A percentile compares a stretch with the other conserved stretches of the same genome.
Conservation (phyloP, 2,113 vertebrate genomes). For the Ochotona curzoniae region DNA sequence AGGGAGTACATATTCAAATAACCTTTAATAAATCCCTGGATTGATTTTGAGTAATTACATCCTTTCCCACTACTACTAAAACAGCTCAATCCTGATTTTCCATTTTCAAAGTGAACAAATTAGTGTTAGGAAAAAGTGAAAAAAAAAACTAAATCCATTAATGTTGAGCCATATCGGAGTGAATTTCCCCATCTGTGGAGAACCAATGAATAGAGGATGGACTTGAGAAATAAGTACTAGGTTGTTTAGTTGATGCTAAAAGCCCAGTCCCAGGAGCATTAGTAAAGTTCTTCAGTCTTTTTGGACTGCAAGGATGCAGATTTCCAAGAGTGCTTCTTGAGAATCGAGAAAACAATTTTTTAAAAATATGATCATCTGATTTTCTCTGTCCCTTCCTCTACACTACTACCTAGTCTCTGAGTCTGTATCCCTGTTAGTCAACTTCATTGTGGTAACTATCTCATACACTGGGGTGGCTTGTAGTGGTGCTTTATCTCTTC, state of each 20-base stretch:
- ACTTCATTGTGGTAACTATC: neutral
- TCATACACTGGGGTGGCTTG: neutral
- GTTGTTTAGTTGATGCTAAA: neutral
- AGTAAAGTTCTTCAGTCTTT: neutral
- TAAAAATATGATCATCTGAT: neutral
- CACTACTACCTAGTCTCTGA: neutral
- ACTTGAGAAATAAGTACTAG: neutral
- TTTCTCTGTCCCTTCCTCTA: neutral
- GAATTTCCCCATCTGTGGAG: neutral
- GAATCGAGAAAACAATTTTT: neutral
- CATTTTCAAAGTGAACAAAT: constrained; percentile 4
- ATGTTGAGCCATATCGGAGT: neutral
- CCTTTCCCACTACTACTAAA: neutral
- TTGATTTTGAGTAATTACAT: neutral
- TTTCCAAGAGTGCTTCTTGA: neutral
- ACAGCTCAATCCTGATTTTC: constrained; percentile 23
- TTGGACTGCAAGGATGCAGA: neutral
- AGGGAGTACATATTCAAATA: constrained; percentile 59
- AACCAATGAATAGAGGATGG: neutral
- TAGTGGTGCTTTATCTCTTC: constrained; percentile 19
- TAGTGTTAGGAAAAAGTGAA: neutral
- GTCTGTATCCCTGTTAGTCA: neutral
- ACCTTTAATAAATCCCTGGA: constrained; percentile 35
- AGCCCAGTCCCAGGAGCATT: neutral
- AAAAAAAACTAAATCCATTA: neutral